Base-by-base conservation (phyloP, 2,113 vertebrate genomes). In the Zosterops japonicus region DNA sequence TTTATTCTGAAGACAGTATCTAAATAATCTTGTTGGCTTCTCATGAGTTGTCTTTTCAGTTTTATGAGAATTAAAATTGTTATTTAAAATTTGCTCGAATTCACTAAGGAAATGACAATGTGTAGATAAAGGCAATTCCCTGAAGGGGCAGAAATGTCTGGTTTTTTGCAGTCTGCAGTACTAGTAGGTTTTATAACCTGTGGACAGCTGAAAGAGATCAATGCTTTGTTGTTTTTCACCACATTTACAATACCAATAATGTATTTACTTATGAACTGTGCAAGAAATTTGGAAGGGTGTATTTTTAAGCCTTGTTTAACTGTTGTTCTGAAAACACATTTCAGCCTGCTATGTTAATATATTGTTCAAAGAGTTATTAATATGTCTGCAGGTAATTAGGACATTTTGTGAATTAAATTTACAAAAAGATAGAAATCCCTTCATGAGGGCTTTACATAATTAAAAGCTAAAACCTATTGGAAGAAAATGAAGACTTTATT, bases 381-480 rank as follows among this genome's bases (percentile, higher is more conserved):
- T 70, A 72, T 65, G 47, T 90, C 87, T 91, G 83, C 64, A 76
- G 61, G 86, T 79, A 93, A 96, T 90, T 76, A 83, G 60, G 59
- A 68, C 36, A 67, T 90, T 89, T 95, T 87, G 57, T 74, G 77
- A 95, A 91, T 91, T 80, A 64, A 95, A 93, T 81, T 90, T 78
- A 41, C 64, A 74, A 75, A 61, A 83, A 79, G n/a, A 74, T 82
- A 92, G 55, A 84, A 96, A 78, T 75, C 46, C 87, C 84, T 96
- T 93, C 10, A 22, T 71, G 67, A 83, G 81, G 67, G 61, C 80
- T 97, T 97, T 94, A 80, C 93, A 89, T 96, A 91, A 95, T 95
- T 96, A 81, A 96, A 89, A 68, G 49, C 87, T 93, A 89, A 89
- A 96, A 87, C 77, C 72, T 90, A 35, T 67, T 8, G 7, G 49